These are phyloP conservation scores for Anoplius nigerrimus DNA, from an alignment of 2,888 invertebrate species.

Conservation along the genomic window DNA sequence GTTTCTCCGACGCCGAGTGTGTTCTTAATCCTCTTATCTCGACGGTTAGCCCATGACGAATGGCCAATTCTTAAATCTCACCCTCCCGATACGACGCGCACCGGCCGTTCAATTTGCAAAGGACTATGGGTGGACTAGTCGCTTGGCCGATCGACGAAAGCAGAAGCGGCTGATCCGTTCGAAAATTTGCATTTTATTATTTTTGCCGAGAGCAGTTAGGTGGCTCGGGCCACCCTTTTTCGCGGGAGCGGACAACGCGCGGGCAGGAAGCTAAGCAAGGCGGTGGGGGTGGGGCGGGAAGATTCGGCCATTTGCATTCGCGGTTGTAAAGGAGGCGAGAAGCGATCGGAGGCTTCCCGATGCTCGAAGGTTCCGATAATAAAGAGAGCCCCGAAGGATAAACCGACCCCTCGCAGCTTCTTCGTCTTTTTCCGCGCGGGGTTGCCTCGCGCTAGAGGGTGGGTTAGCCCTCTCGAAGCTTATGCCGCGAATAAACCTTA, in stretches of 20 bases:
- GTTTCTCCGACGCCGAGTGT: too few relatives aligned
- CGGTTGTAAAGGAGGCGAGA: conserved; percentile 68
- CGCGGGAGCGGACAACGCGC: conserved; percentile 13
- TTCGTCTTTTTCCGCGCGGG: conserved; percentile 35
- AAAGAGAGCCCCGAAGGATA: conserved; percentile 63
- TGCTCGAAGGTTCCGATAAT: conserved; percentile 59
- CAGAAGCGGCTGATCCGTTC: not conserved
- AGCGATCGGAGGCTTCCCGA: conserved; percentile 62
- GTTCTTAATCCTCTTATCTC: too few relatives aligned
- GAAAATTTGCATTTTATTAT: conserved; percentile 71
- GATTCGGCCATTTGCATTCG: conserved; percentile 69
- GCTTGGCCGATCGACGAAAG: too few relatives aligned
- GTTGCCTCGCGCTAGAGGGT: conserved; percentile 35
- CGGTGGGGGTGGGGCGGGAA: conserved; percentile 63
- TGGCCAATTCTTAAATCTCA: too few relatives aligned
- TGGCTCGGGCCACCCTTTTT: conserved; percentile 45
- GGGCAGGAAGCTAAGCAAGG: conserved; percentile 60
- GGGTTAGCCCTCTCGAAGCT: conserved; percentile 52
- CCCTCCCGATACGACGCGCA: too few relatives aligned
- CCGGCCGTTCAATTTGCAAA: too few relatives aligned
- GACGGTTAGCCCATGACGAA: too few relatives aligned
- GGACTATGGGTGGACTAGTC: too few relatives aligned
- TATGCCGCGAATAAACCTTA: conserved; percentile 69
- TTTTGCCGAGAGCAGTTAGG: conserved; percentile 67
- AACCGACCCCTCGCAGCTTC: conserved; percentile 51